A percentile compares a stretch with the other conserved stretches of the same genome.
Evolutionary conservation across 2,113 vertebrate genomes (phyloP).

Genomic region (Platanista minor): DNA sequence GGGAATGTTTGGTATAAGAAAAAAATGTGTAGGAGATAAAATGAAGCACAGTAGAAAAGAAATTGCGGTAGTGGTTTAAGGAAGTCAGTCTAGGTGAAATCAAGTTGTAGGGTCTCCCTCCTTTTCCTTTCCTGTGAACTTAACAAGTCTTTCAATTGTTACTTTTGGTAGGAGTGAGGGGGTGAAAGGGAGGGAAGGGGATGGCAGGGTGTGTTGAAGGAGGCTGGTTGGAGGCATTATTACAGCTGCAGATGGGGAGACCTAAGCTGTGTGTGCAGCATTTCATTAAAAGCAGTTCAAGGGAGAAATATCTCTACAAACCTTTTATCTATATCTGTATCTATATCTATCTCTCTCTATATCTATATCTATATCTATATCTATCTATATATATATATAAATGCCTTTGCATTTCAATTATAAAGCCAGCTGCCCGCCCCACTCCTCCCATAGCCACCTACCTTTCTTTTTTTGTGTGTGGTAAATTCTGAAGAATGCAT

Average conservation of each 20-base stretch:
- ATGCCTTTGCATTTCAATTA: neutral
- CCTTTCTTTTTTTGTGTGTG: neutral
- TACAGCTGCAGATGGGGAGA: neutral
- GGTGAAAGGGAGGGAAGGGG: neutral
- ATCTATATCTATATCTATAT: neutral
- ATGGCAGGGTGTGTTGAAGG: neutral
- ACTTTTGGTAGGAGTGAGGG: neutral
- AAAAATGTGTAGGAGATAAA: neutral
- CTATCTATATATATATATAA: neutral
- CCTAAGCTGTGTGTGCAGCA: neutral
- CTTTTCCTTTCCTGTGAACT: neutral
- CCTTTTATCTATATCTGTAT: neutral
- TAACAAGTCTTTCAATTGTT: neutral
- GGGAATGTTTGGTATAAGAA: neutral
- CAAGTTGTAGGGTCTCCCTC: neutral
- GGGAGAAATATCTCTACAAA: neutral
- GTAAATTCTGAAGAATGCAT: neutral
- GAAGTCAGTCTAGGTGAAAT: neutral
- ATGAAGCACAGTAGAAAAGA: neutral
- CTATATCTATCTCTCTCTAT: no score
- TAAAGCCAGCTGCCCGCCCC: accelerated
- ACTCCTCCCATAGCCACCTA: neutral
- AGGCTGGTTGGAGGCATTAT: neutral
- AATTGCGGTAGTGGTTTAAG: neutral
- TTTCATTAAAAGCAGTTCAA: neutral